Evolutionary conservation across 2,113 vertebrate species (phyloP).

Genomic region (Brachirus orientalis): DNA sequence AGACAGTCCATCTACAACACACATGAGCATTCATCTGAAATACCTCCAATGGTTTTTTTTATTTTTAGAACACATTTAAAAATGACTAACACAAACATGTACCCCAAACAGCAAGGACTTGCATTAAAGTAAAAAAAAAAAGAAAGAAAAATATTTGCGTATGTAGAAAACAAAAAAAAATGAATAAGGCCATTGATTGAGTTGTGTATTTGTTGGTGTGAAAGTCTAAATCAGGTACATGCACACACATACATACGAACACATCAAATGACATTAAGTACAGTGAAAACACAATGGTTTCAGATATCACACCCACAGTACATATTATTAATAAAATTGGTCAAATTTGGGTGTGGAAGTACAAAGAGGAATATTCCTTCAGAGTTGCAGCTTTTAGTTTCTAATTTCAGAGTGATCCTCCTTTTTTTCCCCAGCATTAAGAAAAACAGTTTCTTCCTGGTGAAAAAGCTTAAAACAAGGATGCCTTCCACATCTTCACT

Average conservation of each 20-base stretch:
- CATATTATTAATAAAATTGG: conserved; percentile 21
- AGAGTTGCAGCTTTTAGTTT: neutral
- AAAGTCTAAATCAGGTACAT: conserved; percentile 6
- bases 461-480: neutral
- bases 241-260: conserved; percentile 5
- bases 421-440: neutral
- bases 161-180: conserved; percentile 34
- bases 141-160: conserved; percentile 27
- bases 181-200: conserved; percentile 71
- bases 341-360: conserved; percentile 1
- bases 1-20: conserved; percentile 28
- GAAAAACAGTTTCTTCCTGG: too few relatives aligned
- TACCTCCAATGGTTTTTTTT: conserved; percentile 52
- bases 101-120: conserved; percentile 47
- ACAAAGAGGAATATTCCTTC: conserved; percentile 4
- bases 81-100: conserved; percentile 66
- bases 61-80: conserved; percentile 60
- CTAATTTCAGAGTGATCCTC: neutral
- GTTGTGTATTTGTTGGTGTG: conserved; percentile 1
- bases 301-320: conserved; percentile 13
- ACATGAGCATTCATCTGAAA: conserved; percentile 23
- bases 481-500: neutral
- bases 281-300: conserved; percentile 24
- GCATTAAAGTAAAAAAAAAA: conserved; percentile 32
- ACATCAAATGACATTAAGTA: neutral